A percentile compares a stretch with the other conserved stretches of the same genome.
phyloP scores from a whole-genome alignment of 2,888 invertebrate species.

The Melinaea marsaeus region DNA sequence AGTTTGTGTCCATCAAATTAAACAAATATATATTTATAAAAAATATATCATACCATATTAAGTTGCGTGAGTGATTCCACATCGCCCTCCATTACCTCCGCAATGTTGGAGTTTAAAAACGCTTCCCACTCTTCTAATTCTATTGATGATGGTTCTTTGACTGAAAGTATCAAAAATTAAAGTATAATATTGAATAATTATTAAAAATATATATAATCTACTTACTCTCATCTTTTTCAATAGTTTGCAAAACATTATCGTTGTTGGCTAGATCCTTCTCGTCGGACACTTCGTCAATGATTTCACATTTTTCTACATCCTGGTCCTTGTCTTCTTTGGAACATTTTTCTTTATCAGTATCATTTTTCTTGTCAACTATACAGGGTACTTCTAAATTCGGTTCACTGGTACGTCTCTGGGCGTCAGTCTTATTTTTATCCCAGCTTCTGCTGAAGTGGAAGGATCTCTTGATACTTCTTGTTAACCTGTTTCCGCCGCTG shows the following conservation, averaged over 20 bases:
- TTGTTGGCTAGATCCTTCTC: conserved; percentile 67
- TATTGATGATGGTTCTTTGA: conserved; percentile 80
- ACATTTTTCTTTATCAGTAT: conserved; percentile 50
- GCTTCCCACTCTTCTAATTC: conserved; percentile 93
- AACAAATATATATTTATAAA: background rate
- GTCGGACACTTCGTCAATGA: conserved; percentile 64
- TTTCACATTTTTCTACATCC: conserved; percentile 65
- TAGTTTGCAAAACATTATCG: conserved; percentile 51
- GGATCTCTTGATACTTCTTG: conserved; percentile 71
- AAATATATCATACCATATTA: conserved; percentile 71
- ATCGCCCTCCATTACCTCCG: conserved; percentile 89
- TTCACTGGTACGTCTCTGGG: conserved; percentile 66
- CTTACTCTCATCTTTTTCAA: conserved; percentile 60
- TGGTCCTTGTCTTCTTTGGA: conserved; percentile 68
- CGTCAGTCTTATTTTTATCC: conserved; percentile 66
- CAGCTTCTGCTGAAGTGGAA: conserved; percentile 70
- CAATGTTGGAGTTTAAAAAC: conserved; percentile 87
- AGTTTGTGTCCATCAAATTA: too few relatives aligned
- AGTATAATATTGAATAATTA: background rate
- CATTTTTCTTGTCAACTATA: conserved; percentile 42
- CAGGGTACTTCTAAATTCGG: conserved; percentile 59
- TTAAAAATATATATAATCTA: conserved; percentile 7
- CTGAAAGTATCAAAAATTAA: conserved; percentile 41
- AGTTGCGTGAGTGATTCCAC: conserved; percentile 84
- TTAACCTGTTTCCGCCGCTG: conserved; percentile 67